These are phyloP conservation scores for Melanerpes formicivorus DNA, from an alignment of 2,113 vertebrate genomes.

Conservation along the genomic window DNA sequence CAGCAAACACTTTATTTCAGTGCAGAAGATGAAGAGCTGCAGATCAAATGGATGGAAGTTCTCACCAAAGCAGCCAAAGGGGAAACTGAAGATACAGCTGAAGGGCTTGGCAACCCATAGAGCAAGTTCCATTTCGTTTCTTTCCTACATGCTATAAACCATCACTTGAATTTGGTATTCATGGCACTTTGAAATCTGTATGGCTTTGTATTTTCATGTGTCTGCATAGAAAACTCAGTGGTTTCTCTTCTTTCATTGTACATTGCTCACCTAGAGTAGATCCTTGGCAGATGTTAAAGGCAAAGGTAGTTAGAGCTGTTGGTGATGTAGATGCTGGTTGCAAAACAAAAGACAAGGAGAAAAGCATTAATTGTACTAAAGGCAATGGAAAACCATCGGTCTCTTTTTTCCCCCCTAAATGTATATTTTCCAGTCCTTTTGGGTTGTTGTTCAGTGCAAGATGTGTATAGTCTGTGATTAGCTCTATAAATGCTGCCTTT, in stretches of 20 bases:
- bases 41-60: conserved; percentile 84
- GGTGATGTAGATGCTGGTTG: conserved; percentile 52
- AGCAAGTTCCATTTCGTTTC: conserved; percentile 27
- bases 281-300: conserved; percentile 53
- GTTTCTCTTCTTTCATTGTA: conserved; percentile 51
- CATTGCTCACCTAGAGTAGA: conserved; percentile 60
- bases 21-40: conserved; percentile 81
- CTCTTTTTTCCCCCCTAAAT: conserved; percentile 71
- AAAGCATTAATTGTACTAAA: conserved; percentile 62
- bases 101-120: conserved; percentile 71
- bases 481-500: conserved; percentile 77
- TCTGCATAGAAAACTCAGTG: conserved; percentile 56
- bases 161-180: conserved; percentile 86
- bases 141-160: conserved; percentile 74
- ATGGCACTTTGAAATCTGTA: conserved; percentile 84
- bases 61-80: conserved; percentile 79
- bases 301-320: conserved; percentile 55
- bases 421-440: conserved; percentile 72
- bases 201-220: conserved; percentile 73
- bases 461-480: conserved; percentile 84
- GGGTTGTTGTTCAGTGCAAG: conserved; percentile 75
- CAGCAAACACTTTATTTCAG: conserved; percentile 85
- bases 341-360: conserved; percentile 32
- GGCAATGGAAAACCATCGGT: conserved; percentile 29
- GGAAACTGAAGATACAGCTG: conserved; percentile 61